Percentiles rank a stretch among this genome's conserved stretches.
These are phyloP conservation scores for Channa argus DNA, from an alignment of 2,113 vertebrate genomes.

Conservation along the genomic window DNA sequence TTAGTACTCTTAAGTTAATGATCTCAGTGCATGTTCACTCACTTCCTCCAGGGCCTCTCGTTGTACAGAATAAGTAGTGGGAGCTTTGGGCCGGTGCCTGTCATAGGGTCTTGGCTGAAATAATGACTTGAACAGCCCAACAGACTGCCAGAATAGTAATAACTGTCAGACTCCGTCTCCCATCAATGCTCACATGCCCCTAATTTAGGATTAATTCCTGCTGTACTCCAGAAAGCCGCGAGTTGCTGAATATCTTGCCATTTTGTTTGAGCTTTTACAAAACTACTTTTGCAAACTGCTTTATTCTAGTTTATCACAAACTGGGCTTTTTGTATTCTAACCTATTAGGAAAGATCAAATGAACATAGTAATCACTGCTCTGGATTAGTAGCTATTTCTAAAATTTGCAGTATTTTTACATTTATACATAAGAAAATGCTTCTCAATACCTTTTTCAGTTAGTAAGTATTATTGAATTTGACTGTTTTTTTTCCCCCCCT, in stretches of 20 bases:
- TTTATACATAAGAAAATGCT: background rate
- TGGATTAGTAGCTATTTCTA: constrained; percentile 20
- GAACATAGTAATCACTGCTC: background rate
- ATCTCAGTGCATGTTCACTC: constrained; percentile 64
- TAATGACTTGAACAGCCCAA: constrained; percentile 71
- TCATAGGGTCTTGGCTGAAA: constrained; percentile 72
- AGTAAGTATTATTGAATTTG: constrained; percentile 13
- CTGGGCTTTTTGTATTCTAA: background rate
- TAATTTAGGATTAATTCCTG: constrained; percentile 76
- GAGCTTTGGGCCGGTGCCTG: constrained; percentile 63
- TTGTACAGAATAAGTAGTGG: constrained; percentile 60
- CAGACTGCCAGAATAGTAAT: constrained; percentile 72
- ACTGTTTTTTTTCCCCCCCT: constrained; percentile 10
- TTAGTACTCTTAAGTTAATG: constrained; percentile 72
- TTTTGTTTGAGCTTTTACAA: constrained; percentile 41
- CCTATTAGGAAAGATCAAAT: background rate
- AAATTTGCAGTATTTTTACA: constrained; percentile 2
- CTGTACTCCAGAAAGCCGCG: constrained; percentile 38
- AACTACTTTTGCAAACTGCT: constrained; percentile 31
- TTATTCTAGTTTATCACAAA: constrained; percentile 39
- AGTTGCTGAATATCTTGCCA: constrained; percentile 31
- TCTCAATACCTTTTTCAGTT: background rate
- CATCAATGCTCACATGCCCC: constrained; percentile 66
- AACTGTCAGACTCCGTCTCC: constrained; percentile 72
- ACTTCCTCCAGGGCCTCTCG: constrained; percentile 65